phyloP scores from a whole-genome alignment of 2,113 vertebrate species.

The Empidonax alnorum region DNA sequence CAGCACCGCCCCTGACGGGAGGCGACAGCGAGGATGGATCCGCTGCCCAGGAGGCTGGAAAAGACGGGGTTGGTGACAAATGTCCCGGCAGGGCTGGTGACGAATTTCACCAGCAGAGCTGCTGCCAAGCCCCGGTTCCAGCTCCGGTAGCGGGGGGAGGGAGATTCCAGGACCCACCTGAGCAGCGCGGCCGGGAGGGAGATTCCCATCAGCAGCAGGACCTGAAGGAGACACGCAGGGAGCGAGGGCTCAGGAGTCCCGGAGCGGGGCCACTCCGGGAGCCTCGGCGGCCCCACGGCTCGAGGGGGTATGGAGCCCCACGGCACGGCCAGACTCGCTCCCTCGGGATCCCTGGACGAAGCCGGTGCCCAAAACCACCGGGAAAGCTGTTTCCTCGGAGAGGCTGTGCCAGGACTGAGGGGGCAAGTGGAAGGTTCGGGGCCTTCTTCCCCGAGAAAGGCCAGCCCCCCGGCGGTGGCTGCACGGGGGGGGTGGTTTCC shows the following conservation, averaged over 20 bases:
- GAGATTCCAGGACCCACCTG: not conserved
- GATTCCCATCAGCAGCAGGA: not conserved
- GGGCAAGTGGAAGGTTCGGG: rapidly evolving
- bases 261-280: not conserved
- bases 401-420: not conserved
- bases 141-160: not conserved
- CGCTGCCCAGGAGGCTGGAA: slow-evolving; percentile 58
- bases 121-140: not conserved
- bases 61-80: not conserved
- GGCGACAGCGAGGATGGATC: not conserved
- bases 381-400: not conserved
- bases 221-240: not conserved
- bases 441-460: too few species aligned
- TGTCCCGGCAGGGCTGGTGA: not conserved
- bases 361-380: not conserved
- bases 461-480: not conserved
- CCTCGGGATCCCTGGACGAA: rapidly evolving
- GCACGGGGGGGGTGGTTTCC: rapidly evolving
- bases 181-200: slow-evolving; percentile 1
- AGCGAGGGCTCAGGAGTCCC: not conserved
- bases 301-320: not conserved
- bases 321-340: not conserved
- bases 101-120: not conserved
- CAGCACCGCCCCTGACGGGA: not conserved
- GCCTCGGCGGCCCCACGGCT: not conserved